A percentile compares a stretch with the other conserved stretches of the same genome.
phyloP scores from a whole-genome alignment of 2,888 invertebrate species.

The Rosalia funebris region DNA sequence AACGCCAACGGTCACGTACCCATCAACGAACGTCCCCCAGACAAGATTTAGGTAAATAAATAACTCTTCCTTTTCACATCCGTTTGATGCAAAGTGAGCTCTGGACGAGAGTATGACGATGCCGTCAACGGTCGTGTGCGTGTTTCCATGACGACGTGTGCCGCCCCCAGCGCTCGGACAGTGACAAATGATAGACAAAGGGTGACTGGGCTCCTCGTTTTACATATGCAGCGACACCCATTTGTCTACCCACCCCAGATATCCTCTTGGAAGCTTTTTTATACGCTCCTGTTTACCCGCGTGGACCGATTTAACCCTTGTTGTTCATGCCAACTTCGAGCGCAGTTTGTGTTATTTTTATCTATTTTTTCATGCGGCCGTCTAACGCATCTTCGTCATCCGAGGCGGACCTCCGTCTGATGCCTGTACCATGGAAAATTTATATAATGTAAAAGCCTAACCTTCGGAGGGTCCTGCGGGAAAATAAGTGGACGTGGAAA shows the following conservation, averaged over 20 bases:
- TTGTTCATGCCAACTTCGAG: constrained; percentile 37
- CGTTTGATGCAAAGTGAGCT: constrained; percentile 35
- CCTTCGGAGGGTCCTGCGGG: too few relatives aligned
- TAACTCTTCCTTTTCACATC: constrained; percentile 28
- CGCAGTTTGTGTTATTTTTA: constrained; percentile 39
- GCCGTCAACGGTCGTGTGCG: constrained; percentile 51
- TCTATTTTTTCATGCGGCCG: constrained; percentile 23
- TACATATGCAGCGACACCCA: constrained; percentile 66
- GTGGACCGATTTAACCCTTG: constrained; percentile 45
- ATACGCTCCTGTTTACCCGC: constrained; percentile 29
- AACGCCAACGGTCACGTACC: too few relatives aligned
- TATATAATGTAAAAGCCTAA: too few relatives aligned
- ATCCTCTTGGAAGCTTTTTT: constrained; percentile 39
- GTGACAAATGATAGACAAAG: constrained; percentile 66
- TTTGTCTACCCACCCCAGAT: constrained; percentile 61
- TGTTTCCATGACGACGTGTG: constrained; percentile 60
- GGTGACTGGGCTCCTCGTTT: constrained; percentile 64
- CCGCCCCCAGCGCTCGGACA: constrained; percentile 61
- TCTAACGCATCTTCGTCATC: constrained; percentile 23
- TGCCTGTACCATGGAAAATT: too few relatives aligned
- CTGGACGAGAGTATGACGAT: constrained; percentile 44
- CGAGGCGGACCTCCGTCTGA: not conserved
- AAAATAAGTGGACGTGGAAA: too few relatives aligned
- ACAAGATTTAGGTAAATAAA: constrained; percentile 9
- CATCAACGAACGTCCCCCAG: too few relatives aligned